These are phyloP conservation scores for Myioborus miniatus DNA, from an alignment of 2,797 vertebrate genomes.

Conservation along the genomic window DNA sequence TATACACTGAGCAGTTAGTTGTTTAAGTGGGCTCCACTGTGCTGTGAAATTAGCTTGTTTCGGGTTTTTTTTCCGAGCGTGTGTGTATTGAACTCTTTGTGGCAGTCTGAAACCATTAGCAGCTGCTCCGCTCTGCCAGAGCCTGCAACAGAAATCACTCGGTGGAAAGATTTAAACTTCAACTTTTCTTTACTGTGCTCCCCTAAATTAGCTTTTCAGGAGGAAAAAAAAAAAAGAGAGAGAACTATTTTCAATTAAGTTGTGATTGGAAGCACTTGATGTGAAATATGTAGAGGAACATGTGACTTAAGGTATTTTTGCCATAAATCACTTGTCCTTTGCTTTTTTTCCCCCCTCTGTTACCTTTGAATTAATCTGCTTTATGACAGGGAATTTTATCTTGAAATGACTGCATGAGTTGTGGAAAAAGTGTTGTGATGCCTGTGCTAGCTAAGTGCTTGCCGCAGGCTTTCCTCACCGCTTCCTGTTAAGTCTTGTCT, in stretches of 20 bases:
- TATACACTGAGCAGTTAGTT: conserved; percentile 33
- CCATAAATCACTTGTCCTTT: conserved; percentile 7
- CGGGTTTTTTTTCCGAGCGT: conserved; percentile 27
- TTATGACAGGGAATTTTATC: conserved; percentile 53
- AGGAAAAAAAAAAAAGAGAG: neutral
- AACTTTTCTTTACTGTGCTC: neutral
- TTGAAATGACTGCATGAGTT: neutral
- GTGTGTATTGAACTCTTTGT: conserved; percentile 65
- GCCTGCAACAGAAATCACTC: neutral
- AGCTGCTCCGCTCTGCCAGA: conserved; percentile 33
- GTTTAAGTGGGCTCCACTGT: conserved; percentile 63
- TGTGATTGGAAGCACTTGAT: neutral
- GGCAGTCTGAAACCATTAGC: conserved; percentile 57
- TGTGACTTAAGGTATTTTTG: conserved; percentile 9
- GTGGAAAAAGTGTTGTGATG: conserved; percentile 34
- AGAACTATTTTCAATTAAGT: conserved; percentile 1
- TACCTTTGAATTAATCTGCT: conserved; percentile 25
- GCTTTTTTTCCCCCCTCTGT: neutral
- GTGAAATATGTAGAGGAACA: neutral
- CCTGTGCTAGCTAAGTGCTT: conserved; percentile 4
- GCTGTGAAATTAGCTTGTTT: conserved; percentile 71
- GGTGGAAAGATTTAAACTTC: conserved; percentile 19
- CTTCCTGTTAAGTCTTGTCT: conserved; percentile 61
- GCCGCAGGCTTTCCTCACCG: conserved; percentile 32
- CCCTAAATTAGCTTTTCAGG: neutral